A percentile compares a stretch with the other conserved stretches of the same genome.
Conservation (phyloP, 2,113 vertebrate species). For the Lampris incognitus region DNA sequence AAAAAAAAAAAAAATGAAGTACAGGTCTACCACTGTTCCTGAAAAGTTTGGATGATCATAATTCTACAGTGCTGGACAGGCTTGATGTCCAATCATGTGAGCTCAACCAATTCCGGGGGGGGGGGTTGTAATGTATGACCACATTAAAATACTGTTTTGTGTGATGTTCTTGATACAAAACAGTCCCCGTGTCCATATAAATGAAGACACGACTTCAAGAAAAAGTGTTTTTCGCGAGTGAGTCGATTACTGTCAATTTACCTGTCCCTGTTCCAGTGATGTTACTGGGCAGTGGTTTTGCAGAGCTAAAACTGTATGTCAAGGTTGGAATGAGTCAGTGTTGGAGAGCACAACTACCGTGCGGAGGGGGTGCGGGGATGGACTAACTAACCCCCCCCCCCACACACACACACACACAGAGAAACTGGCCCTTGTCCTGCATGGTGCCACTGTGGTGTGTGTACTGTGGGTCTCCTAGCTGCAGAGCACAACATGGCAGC, state of each 20-base stretch:
- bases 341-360: constrained; percentile 33
- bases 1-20: too few relatives aligned
- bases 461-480: constrained; percentile 75
- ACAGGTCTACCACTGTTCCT: too few relatives aligned
- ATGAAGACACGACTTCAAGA: too few relatives aligned
- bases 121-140: too few relatives aligned
- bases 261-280: constrained; percentile 18
- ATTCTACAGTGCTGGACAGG: too few relatives aligned
- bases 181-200: too few relatives aligned
- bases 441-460: constrained; percentile 58
- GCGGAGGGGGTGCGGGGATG: constrained; percentile 30
- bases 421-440: constrained; percentile 41
- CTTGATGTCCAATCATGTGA: too few relatives aligned
- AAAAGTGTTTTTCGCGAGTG: too few relatives aligned
- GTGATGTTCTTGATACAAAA: too few relatives aligned
- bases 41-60: too few relatives aligned
- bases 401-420: constrained; percentile 4
- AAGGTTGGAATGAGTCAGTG: constrained; percentile 36
- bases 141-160: too few relatives aligned
- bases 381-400: constrained; percentile 16
- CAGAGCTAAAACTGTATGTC: constrained; percentile 37
- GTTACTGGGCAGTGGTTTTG: constrained; percentile 16
- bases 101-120: not conserved
- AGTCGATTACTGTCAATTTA: not conserved
- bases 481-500: constrained; percentile 77